Evolutionary conservation across 1,140 invertebrate genomes (phyloP).

Genomic region (Planococcus citri): DNA sequence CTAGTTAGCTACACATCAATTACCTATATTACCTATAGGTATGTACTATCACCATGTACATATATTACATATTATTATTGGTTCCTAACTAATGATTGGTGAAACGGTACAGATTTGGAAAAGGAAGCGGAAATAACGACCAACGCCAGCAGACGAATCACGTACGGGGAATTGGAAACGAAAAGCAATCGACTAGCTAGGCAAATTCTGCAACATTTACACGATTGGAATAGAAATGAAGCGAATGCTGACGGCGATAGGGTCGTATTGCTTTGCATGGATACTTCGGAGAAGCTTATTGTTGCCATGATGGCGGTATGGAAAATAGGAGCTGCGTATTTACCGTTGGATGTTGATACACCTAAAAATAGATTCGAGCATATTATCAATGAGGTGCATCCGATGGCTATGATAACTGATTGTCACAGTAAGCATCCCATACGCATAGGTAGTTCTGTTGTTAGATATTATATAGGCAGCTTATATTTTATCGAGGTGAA

Average conservation of each 20-base stretch:
- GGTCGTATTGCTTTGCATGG: slow-evolving; percentile 61
- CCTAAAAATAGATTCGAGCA: slow-evolving; percentile 58
- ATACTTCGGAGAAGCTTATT: slow-evolving; percentile 56
- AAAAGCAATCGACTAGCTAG: slow-evolving; percentile 44
- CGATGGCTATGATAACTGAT: slow-evolving; percentile 54
- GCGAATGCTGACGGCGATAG: slow-evolving; percentile 49
- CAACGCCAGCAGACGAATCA: neutral
- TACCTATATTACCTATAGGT: too few relatives aligned
- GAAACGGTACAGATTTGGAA: neutral
- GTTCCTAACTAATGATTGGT: too few relatives aligned
- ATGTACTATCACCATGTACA: too few relatives aligned
- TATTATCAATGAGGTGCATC: slow-evolving; percentile 60
- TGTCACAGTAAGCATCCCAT: slow-evolving; percentile 31
- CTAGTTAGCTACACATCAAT: too few relatives aligned
- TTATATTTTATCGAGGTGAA: too few relatives aligned
- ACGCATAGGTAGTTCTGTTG: too few relatives aligned
- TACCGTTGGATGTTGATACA: slow-evolving; percentile 65
- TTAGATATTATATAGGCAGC: too few relatives aligned
- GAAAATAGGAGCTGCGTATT: slow-evolving; percentile 68
- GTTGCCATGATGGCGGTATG: slow-evolving; percentile 55
- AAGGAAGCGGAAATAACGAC: neutral
- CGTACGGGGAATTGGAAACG: neutral
- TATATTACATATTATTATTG: too few relatives aligned
- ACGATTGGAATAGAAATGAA: slow-evolving; percentile 30
- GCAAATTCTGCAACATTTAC: slow-evolving; percentile 35